A percentile compares a stretch with the other conserved stretches of the same genome.
phyloP scores from a whole-genome alignment of 2,888 invertebrate species.

The Atethmia centrago region DNA sequence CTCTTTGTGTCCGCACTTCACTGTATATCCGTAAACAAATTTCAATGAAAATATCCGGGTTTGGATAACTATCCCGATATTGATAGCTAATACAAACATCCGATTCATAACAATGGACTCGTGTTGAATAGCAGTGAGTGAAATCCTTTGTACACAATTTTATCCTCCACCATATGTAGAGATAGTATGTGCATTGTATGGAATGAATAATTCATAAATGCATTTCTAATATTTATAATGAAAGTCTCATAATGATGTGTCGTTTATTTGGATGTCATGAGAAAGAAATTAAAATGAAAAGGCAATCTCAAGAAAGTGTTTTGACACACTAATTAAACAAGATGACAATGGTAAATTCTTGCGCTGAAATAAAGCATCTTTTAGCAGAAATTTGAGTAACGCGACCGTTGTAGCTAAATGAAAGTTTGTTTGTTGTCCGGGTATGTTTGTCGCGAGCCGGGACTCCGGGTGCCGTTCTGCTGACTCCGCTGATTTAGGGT shows the following conservation, averaged over 20 bases:
- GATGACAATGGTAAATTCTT: conserved; percentile 53
- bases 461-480: conserved; percentile 74
- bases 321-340: conserved; percentile 63
- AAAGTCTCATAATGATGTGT: conserved; percentile 19
- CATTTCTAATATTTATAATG: conserved; percentile 50
- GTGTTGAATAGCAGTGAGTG: conserved; percentile 36
- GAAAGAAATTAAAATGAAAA: conserved; percentile 34
- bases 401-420: conserved; percentile 75
- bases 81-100: conserved; percentile 56
- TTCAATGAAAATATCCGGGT: conserved; percentile 55
- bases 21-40: conserved; percentile 55
- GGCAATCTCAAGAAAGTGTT: conserved; percentile 48
- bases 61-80: conserved; percentile 48
- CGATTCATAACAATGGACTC: conserved; percentile 47
- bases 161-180: conserved; percentile 13
- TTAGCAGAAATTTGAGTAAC: conserved; percentile 71
- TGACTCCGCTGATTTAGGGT: conserved; percentile 85
- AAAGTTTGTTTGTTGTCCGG: conserved; percentile 85
- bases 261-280: conserved; percentile 28
- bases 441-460: conserved; percentile 77
- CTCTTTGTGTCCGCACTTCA: conserved; percentile 46
- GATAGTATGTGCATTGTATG: conserved; percentile 16
- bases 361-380: conserved; percentile 63
- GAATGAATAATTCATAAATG: conserved; percentile 44
- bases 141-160: conserved; percentile 39